Evolutionary conservation across 2,113 vertebrate genomes (phyloP), one percentile per base, ranked within the genome.

Genomic region (Laticauda colubrina): DNA sequence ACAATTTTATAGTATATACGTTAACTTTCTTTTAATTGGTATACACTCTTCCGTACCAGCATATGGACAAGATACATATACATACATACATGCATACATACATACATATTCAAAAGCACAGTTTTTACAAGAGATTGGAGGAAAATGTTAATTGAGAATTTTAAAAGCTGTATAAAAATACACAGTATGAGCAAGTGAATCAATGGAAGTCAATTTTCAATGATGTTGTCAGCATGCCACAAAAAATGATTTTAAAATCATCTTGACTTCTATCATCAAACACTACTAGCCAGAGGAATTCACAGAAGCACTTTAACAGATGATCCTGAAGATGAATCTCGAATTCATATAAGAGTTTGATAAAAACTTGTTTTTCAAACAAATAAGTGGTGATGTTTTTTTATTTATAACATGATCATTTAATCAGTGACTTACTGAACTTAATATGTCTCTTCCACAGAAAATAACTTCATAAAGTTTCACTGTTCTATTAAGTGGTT

Each of bases 381-480:
- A 39, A 92, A 92, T 91, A 94, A 89, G 3, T 24, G n/a, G 43
- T 48, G 69, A 14, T 3, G 92, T 90, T 57, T 45, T 45, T 48
- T 61, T 51, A 57, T 56, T 54, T 94, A 89, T 87, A 51, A 21
- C 12, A 93, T 55, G 10, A 95, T 48, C 75, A 91, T 18, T 24
- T 90, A 89, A 88, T 75, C 81, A 75, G 5, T 15, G 14, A 90
- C n/a, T 21, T 88, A 92, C 90, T 5, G 29, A 96, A 94, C 39
- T 88, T 91, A 88, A 29, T 85, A 61, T 54, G 45, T 6, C 91
- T 51, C 92, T 94, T 85, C 92, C 91, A 94, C 39, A 93, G 57
- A 45, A 87, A 93, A 94, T 43, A 53, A 55, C 43, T 92, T 95
- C 59, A 94, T 53, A 89, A 95, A 95, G 90, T 51, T 93, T 87